Conservation (phyloP, 2,113 vertebrate genomes). For the Prionailurus bengalensis region DNA sequence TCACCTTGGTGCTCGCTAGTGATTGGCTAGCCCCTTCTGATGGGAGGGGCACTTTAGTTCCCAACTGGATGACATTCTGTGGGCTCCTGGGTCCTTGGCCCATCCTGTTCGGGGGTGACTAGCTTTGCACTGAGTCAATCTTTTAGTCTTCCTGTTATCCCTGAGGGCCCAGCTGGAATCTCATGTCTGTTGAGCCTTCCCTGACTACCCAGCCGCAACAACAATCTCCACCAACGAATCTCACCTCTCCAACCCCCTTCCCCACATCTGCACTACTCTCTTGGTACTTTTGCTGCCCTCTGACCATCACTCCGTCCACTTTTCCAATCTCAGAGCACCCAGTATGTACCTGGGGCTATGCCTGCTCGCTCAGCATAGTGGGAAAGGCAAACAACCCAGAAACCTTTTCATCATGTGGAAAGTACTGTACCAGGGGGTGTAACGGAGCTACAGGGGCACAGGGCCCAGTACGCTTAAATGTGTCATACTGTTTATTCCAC, state of each 20-base stretch:
- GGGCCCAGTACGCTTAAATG: not conserved
- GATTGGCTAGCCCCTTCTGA: not conserved
- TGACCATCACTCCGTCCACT: not conserved
- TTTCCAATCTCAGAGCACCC: not conserved
- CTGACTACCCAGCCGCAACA: not conserved
- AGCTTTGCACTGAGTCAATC: not conserved
- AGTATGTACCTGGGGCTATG: not conserved
- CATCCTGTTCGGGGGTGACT: not conserved
- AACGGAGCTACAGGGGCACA: not conserved
- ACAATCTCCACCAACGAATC: not conserved
- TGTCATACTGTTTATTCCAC: not conserved
- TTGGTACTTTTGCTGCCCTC: not conserved
- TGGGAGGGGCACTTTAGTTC: not conserved
- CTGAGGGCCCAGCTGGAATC: not conserved
- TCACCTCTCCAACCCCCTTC: not conserved
- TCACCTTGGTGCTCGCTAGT: not conserved
- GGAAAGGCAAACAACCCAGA: not conserved
- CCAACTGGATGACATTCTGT: not conserved
- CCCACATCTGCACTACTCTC: not conserved
- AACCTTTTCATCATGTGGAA: not conserved
- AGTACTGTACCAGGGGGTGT: not conserved
- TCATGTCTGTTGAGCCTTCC: not conserved
- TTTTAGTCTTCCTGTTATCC: not conserved
- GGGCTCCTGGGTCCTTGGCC: not conserved
- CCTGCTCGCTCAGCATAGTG: not conserved